Evolutionary conservation across 2,888 invertebrate genomes (phyloP).

Genomic region (Agrochola lychnidis): DNA sequence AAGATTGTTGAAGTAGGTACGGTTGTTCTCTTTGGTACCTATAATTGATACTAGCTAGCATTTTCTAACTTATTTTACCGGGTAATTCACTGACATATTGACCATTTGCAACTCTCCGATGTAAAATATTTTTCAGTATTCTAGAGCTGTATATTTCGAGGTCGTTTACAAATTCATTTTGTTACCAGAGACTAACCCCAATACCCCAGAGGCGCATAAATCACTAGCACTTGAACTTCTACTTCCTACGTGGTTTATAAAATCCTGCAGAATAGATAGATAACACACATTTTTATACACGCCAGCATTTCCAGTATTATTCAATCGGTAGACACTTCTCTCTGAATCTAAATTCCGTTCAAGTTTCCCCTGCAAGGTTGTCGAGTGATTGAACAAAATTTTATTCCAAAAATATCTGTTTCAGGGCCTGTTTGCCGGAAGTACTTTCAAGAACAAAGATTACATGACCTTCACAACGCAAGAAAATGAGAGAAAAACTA

Average conservation of each 20-base stretch:
- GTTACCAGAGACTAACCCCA: slow-evolving; percentile 1
- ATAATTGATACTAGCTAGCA: not conserved
- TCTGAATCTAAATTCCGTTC: slow-evolving; percentile 49
- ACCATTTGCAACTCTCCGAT: not conserved
- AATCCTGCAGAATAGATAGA: slow-evolving; percentile 31
- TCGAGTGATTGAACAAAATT: slow-evolving; percentile 38
- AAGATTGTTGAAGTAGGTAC: not conserved
- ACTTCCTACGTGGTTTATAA: slow-evolving; percentile 42
- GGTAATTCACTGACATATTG: not conserved
- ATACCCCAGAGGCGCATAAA: slow-evolving; percentile 31
- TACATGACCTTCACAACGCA: slow-evolving; percentile 12
- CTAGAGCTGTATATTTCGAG: not conserved
- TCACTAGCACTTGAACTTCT: slow-evolving; percentile 42
- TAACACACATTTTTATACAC: slow-evolving; percentile 32
- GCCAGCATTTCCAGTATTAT: slow-evolving; percentile 45
- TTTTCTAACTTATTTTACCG: not conserved
- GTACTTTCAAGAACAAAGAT: slow-evolving; percentile 47
- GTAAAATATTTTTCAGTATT: not conserved
- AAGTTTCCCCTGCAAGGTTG: slow-evolving; percentile 25
- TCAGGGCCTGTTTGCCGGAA: slow-evolving; percentile 11
- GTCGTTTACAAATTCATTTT: slow-evolving; percentile 29
- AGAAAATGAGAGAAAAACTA: slow-evolving; percentile 27
- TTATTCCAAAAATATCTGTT: slow-evolving; percentile 43
- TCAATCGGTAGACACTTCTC: slow-evolving; percentile 36
- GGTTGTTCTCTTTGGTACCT: not conserved